phyloP scores from a whole-genome alignment of 1,140 invertebrate genomes.

The Bombus sylvicola region DNA sequence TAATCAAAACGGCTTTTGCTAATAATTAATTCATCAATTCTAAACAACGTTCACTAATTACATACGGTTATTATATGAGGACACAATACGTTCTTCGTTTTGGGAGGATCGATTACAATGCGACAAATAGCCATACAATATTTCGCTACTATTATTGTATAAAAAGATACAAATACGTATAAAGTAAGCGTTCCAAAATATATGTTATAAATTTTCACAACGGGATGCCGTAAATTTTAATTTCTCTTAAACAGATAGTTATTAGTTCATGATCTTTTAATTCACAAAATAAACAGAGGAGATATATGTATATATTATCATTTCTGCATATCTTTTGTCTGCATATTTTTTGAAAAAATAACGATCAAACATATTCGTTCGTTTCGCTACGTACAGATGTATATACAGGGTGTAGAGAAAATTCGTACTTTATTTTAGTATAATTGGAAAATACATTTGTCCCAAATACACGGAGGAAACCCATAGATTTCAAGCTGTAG shows the following conservation, averaged over 20 bases:
- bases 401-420: slow-evolving; percentile 15
- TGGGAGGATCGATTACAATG: neutral
- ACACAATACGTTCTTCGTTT: neutral
- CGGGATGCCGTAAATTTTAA: neutral
- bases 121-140: neutral
- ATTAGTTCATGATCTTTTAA: neutral
- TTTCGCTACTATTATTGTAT: slow-evolving; percentile 7
- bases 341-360: neutral
- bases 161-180: slow-evolving; percentile 43
- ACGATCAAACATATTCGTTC: neutral
- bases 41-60: slow-evolving; percentile 5
- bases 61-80: neutral
- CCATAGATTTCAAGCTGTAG: neutral
- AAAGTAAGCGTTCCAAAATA: neutral
- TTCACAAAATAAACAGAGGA: too few relatives aligned
- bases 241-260: too few relatives aligned
- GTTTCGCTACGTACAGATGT: neutral
- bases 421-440: slow-evolving; percentile 1
- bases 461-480: neutral
- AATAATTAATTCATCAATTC: slow-evolving; percentile 5
- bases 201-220: neutral
- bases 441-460: slow-evolving; percentile 1
- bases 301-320: neutral
- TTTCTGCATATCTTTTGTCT: neutral
- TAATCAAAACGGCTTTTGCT: slow-evolving; percentile 1